A percentile compares a stretch with the other conserved stretches of the same genome.
Conservation (phyloP, 2,888 invertebrate genomes). For the Malachius bipustulatus region DNA sequence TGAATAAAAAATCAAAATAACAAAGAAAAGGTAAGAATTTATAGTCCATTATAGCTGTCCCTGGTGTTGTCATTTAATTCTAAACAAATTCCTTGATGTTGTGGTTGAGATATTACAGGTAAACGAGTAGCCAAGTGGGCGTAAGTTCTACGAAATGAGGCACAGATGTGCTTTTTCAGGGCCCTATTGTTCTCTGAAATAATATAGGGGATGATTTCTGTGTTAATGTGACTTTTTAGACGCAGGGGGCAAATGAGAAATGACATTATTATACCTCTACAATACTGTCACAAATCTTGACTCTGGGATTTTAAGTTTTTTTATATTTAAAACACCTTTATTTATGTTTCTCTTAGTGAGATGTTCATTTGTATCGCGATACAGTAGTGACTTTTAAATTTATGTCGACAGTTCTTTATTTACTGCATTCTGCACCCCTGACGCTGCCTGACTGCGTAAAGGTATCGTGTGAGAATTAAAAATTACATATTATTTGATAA, state of each 20-base stretch:
- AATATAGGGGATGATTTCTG: slow-evolving; percentile 7
- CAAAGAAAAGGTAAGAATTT: slow-evolving; percentile 18
- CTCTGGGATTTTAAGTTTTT: neutral
- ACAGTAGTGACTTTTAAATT: slow-evolving; percentile 22
- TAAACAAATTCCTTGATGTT: slow-evolving; percentile 23
- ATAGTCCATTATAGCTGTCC: slow-evolving; percentile 19
- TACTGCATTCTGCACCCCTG: no score
- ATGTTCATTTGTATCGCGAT: slow-evolving; percentile 19
- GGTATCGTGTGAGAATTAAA: no score
- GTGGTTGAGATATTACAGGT: slow-evolving; percentile 20
- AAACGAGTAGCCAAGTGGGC: slow-evolving; percentile 21
- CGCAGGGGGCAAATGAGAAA: slow-evolving; percentile 1
- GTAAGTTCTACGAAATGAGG: slow-evolving; percentile 20
- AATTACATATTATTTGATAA: no score
- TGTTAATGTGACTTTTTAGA: slow-evolving; percentile 5
- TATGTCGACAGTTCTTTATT: slow-evolving; percentile 17
- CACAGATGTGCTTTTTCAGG: slow-evolving; percentile 15
- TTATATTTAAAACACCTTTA: slow-evolving; percentile 16
- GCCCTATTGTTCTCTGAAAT: slow-evolving; percentile 1
- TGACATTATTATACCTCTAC: slow-evolving; percentile 8
- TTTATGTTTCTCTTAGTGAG: slow-evolving; percentile 15
- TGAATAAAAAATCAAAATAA: no score
- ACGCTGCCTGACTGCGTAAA: no score
- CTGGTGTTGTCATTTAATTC: slow-evolving; percentile 19
- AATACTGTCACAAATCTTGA: slow-evolving; percentile 7